Percentiles rank a stretch among this genome's conserved stretches.
These are phyloP conservation scores for Rhabdophis nuchalis DNA, from an alignment of 2,797 vertebrate species.

Conservation along the genomic window DNA sequence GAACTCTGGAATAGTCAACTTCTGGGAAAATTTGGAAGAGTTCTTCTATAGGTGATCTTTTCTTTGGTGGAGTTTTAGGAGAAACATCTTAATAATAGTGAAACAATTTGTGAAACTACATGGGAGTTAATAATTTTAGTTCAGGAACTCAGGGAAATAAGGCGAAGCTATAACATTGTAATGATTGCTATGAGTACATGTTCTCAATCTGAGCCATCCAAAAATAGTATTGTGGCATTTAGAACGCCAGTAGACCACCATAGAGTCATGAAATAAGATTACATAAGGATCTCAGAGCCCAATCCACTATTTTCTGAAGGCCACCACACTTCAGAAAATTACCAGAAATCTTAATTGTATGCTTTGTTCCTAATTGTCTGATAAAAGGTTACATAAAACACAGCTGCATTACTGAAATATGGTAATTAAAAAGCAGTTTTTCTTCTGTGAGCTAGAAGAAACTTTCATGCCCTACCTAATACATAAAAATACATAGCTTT, in stretches of 20 bases:
- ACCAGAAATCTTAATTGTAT: not conserved
- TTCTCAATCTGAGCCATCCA: not conserved
- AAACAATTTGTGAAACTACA: not conserved
- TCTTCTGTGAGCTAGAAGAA: not conserved
- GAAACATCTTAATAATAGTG: not conserved
- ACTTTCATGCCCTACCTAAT: slow-evolving; percentile 31
- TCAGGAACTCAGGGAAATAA: not conserved
- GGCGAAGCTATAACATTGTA: not conserved
- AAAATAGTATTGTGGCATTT: not conserved
- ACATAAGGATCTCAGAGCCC: not conserved
- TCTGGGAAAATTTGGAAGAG: not conserved
- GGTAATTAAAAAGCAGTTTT: not conserved
- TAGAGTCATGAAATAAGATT: not conserved
- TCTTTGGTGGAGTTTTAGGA: not conserved
- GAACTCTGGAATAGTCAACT: not conserved
- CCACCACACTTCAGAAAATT: not conserved
- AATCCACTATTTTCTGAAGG: not conserved
- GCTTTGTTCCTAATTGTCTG: not conserved
- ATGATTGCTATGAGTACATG: not conserved
- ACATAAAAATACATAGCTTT: slow-evolving; percentile 39
- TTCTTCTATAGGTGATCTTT: rapidly evolving
- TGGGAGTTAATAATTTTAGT: not conserved
- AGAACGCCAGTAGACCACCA: too few relatives aligned
- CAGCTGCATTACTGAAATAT: not conserved
- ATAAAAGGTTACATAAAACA: not conserved